These are phyloP conservation scores for Sardinella longiceps DNA, from an alignment of 2,797 vertebrate species.

Conservation along the genomic window DNA sequence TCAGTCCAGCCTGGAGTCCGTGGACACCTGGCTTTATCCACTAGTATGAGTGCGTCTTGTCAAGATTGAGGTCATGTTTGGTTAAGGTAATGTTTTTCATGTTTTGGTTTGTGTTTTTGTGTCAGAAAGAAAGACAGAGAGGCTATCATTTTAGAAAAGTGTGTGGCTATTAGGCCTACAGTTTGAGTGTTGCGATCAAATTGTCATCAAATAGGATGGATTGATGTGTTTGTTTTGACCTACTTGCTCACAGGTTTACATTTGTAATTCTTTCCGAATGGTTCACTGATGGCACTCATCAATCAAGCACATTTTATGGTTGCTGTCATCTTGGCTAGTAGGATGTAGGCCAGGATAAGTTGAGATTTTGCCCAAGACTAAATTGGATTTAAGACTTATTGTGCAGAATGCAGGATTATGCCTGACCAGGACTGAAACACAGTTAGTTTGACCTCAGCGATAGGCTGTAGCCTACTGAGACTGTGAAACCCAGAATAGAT, in stretches of 20 bases:
- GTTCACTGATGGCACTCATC: neutral
- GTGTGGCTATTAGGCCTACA: neutral
- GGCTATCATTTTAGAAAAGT: neutral
- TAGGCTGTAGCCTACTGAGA: no score
- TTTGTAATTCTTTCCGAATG: neutral
- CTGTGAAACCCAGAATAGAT: neutral
- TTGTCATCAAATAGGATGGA: neutral
- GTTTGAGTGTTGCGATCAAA: neutral
- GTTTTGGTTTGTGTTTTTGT: neutral
- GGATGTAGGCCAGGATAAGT: neutral
- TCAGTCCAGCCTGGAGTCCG: neutral
- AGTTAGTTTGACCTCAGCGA: neutral
- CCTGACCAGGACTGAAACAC: neutral
- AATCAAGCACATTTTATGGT: neutral
- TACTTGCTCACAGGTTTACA: neutral
- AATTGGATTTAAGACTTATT: neutral
- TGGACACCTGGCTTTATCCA: neutral
- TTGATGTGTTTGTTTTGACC: neutral
- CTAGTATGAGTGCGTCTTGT: neutral
- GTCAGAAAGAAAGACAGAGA: neutral
- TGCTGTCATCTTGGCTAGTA: neutral
- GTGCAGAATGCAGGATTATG: constrained; percentile 3
- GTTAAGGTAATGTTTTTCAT: neutral
- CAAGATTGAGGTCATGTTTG: neutral
- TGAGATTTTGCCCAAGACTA: neutral